Conservation (phyloP, 1,140 invertebrate genomes). For the Drosophila navojoa region DNA sequence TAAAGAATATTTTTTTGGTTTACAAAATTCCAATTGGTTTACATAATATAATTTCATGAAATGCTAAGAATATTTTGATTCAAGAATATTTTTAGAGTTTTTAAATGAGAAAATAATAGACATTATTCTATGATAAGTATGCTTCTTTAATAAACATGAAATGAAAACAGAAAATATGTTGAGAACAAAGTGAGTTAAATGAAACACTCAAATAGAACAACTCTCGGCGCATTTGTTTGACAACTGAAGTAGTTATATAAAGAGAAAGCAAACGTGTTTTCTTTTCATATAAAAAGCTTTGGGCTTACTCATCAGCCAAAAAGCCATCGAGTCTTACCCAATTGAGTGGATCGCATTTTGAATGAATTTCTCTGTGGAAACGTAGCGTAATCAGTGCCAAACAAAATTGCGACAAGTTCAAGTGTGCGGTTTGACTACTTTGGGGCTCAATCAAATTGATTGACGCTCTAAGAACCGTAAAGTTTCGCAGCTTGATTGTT, state of each 20-base stretch:
- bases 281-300: background rate
- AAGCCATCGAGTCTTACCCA: constrained; percentile 6
- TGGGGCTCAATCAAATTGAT: constrained; percentile 72
- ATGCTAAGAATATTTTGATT: too few relatives aligned
- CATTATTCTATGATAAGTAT: background rate
- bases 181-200: too few relatives aligned
- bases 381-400: constrained; percentile 28
- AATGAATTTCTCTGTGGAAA: constrained; percentile 23
- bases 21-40: too few relatives aligned
- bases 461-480: constrained; percentile 67
- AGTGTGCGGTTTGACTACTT: constrained; percentile 13
- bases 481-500: constrained; percentile 33
- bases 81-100: background rate
- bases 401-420: constrained; percentile 19
- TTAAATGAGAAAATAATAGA: background rate
- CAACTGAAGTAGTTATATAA: too few relatives aligned
- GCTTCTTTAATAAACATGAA: background rate
- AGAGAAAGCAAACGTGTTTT: too few relatives aligned
- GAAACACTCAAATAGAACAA: too few relatives aligned
- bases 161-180: too few relatives aligned
- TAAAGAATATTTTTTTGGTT: too few relatives aligned
- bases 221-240: too few relatives aligned
- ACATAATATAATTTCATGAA: too few relatives aligned
- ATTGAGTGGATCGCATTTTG: constrained; percentile 19
- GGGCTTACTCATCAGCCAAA: background rate